Percentiles rank a stretch among this genome's conserved stretches.
These are phyloP conservation scores for Natator depressus DNA, from an alignment of 2,113 vertebrate species.

Conservation along the genomic window DNA sequence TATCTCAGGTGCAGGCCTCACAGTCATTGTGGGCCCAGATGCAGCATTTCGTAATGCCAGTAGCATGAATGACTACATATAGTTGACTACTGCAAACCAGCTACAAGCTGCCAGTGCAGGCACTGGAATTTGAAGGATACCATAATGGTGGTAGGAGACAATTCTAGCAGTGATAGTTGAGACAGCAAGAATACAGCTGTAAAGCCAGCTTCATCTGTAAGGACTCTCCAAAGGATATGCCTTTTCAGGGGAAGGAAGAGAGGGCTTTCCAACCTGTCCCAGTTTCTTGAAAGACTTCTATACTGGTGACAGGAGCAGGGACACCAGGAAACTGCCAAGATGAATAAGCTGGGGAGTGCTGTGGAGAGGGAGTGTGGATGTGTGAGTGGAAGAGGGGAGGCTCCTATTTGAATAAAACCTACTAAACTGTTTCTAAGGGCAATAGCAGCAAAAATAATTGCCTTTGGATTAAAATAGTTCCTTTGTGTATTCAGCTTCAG, in stretches of 20 bases:
- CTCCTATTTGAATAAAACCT: not conserved
- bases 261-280: not conserved
- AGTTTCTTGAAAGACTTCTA: not conserved
- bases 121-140: not conserved
- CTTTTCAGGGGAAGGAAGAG: not conserved
- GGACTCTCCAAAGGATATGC: not conserved
- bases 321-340: not conserved
- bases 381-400: not conserved
- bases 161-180: not conserved
- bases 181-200: not conserved
- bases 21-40: not conserved
- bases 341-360: not conserved
- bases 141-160: not conserved
- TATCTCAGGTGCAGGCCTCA: not conserved
- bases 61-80: not conserved
- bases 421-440: not conserved
- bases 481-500: not conserved
- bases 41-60: not conserved
- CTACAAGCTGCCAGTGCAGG: not conserved
- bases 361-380: not conserved
- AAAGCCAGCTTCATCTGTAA: not conserved
- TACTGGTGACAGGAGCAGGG: not conserved
- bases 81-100: not conserved
- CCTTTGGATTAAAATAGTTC: conserved; percentile 10
- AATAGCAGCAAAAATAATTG: not conserved